These are phyloP conservation scores for Triops longicaudatus DNA, from an alignment of 1,140 invertebrate species.

Conservation along the genomic window DNA sequence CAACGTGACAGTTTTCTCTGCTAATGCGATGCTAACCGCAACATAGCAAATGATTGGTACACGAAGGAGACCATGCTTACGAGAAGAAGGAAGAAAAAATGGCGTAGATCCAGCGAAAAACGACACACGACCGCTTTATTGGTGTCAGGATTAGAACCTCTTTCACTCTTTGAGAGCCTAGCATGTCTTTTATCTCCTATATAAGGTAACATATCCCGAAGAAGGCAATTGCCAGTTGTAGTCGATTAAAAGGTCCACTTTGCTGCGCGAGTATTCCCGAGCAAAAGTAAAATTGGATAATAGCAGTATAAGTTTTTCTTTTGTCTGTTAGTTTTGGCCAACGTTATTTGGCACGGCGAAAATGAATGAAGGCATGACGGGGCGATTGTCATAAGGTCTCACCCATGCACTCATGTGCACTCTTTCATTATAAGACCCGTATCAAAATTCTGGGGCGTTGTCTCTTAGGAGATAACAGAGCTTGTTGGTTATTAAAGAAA, in stretches of 20 bases:
- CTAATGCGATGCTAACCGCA: neutral
- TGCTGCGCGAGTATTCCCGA: neutral
- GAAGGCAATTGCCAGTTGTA: neutral
- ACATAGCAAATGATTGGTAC: neutral
- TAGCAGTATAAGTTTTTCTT: neutral
- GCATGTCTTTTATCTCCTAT: neutral
- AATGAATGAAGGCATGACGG: neutral
- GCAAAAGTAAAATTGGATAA: neutral
- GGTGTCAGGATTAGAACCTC: neutral
- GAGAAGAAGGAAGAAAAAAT: neutral
- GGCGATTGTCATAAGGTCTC: slow-evolving; percentile 3
- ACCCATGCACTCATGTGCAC: neutral
- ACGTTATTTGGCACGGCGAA: neutral
- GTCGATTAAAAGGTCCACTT: neutral
- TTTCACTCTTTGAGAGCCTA: neutral
- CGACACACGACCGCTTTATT: neutral
- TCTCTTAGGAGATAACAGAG: neutral
- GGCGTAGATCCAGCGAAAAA: neutral
- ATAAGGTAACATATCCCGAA: neutral
- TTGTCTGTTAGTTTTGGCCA: neutral
- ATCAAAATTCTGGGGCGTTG: neutral
- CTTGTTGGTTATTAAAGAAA: neutral
- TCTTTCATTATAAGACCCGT: neutral
- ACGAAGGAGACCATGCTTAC: neutral
- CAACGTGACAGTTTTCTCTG: neutral